These are phyloP conservation scores for Apoda limacodes DNA, from an alignment of 2,888 invertebrate genomes.

Conservation along the genomic window DNA sequence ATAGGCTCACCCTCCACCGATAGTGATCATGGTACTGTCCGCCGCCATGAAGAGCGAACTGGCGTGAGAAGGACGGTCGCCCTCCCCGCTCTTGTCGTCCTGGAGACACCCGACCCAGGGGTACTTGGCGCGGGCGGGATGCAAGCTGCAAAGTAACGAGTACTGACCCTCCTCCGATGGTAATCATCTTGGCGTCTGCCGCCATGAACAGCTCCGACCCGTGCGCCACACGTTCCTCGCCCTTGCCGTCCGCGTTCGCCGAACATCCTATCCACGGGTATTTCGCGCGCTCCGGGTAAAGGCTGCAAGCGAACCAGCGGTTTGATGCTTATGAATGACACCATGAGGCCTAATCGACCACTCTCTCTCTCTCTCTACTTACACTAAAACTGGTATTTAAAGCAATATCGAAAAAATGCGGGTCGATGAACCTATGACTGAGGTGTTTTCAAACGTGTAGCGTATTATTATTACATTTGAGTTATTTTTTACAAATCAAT, in stretches of 20 bases:
- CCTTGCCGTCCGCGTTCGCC: conserved; percentile 39
- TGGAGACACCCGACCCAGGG: conserved; percentile 86
- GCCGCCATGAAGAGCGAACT: conserved; percentile 96
- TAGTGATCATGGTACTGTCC: conserved; percentile 90
- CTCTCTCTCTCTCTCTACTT: no score
- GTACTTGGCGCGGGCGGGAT: conserved; percentile 88
- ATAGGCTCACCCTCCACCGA: conserved; percentile 99
- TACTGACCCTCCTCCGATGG: conserved; percentile 94
- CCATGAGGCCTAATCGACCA: conserved; percentile 11
- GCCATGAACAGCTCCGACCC: conserved; percentile 96
- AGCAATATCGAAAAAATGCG: no score
- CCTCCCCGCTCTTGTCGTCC: conserved; percentile 2
- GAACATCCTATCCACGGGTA: conserved; percentile 93
- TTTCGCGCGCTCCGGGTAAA: conserved; percentile 89
- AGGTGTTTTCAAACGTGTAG: neutral
- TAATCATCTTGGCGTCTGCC: conserved; percentile 94
- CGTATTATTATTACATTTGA: no score
- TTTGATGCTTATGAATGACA: no score
- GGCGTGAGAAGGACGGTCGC: conserved; percentile 87
- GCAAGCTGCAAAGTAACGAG: conserved; percentile 53
- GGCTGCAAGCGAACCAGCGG: conserved; percentile 42
- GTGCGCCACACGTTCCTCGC: conserved; percentile 76
- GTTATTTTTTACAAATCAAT: no score
- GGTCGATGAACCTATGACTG: neutral
- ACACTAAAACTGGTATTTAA: no score